Evolutionary conservation across 35 echinoderm and acorn worm species (phyloP).

Genomic region (Heliocidaris erythrogramma): DNA sequence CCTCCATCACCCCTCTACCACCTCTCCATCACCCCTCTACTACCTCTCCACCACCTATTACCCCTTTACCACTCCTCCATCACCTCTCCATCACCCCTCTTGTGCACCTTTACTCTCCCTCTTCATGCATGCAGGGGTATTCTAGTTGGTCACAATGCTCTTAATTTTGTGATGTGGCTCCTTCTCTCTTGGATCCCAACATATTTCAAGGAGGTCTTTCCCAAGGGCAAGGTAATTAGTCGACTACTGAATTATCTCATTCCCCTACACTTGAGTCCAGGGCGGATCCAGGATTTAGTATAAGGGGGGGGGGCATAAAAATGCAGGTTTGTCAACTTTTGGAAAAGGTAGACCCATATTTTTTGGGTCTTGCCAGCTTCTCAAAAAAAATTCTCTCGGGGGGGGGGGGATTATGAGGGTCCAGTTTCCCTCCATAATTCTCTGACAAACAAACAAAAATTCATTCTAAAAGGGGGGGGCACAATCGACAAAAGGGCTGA

Average conservation of each 20-base stretch:
- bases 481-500: neutral
- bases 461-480: no score
- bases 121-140: slow-evolving; percentile 56
- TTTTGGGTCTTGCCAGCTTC: no score
- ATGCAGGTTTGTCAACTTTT: no score
- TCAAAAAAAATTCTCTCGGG: no score
- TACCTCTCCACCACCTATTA: neutral
- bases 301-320: no score
- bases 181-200: slow-evolving; percentile 73
- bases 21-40: neutral
- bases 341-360: no score
- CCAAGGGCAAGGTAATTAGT: slow-evolving; percentile 59
- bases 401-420: no score
- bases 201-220: slow-evolving; percentile 74
- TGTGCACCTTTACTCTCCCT: neutral
- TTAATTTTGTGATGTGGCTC: slow-evolving; percentile 64
- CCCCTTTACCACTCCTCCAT: neutral
- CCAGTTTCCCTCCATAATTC: no score
- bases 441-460: no score
- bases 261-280: neutral
- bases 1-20: neutral
- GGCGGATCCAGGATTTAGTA: no score
- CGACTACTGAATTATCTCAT: neutral
- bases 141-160: slow-evolving; percentile 56
- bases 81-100: neutral